Base-by-base conservation (phyloP, 53 echinoderm and acorn worm genomes). In the Arbacia lixula region DNA sequence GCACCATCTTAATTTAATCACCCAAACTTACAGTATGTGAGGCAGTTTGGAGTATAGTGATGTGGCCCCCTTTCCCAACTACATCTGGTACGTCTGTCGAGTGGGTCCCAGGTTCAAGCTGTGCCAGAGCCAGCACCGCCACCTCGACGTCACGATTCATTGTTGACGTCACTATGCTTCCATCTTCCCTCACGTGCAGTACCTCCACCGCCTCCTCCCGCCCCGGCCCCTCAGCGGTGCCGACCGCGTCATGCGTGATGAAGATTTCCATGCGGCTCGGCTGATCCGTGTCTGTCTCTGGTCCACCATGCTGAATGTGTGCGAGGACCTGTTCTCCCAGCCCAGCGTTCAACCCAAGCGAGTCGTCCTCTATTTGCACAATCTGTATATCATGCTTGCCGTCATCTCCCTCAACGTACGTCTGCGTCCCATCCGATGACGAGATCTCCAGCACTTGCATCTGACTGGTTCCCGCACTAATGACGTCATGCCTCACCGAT, bases 41-140 rank as follows among this genome's bases (percentile, higher is more conserved):
- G 21, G 56, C 55, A 24, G 76, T 76, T 36, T 76, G 76, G 10
- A 76, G 16, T 26, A 76, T 76, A 12, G 76, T 76, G 19, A 76
- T 56, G 6, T 36, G 76, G 36, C 76, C 57, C 9, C 37, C 57
- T 36, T 76, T 56, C 21, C 57, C 57, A 55, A 19, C 57, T 12
- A 35, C 57, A 33, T n/a, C 12, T 35, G 57, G 55, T 1, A 56
- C 33, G 19, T 76, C 55, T 10, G 36, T 56, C 1, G 76, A 14
- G 12, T 55, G 76, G 3, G 57, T 76, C 22, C 76, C 76, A 35
- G 76, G 76, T 76, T 76, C 76, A 34, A 76, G 76, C 12, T 76
- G 76, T 2, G 76, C 76, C 50, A 76, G 36, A 6, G 76, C 76
- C 10, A 76, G 39, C n/a, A 76, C 76, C 34, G 76, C 76, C 22